phyloP scores from a whole-genome alignment of 2,888 invertebrate species.

The Agonopterix alstromeriana region DNA sequence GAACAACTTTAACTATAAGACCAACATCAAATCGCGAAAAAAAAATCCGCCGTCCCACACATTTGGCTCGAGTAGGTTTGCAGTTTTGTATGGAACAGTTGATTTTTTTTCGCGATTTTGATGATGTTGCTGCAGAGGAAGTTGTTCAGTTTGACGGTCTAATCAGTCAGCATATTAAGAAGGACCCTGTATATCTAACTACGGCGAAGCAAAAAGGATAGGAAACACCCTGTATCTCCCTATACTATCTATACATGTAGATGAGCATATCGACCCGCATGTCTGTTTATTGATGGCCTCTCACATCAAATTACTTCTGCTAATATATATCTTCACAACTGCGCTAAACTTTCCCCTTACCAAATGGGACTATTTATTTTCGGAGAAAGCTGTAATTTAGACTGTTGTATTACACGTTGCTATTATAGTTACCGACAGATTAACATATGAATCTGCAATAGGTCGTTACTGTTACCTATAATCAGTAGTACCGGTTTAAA shows the following conservation, averaged over 20 bases:
- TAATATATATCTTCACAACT: constrained; percentile 44
- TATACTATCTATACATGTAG: background rate
- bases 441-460: background rate
- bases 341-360: constrained; percentile 44
- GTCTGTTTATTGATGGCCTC: constrained; percentile 30
- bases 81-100: too few relatives aligned
- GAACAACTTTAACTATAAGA: too few relatives aligned
- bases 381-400: constrained; percentile 30
- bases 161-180: too few relatives aligned
- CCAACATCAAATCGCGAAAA: too few relatives aligned
- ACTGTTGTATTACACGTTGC: background rate
- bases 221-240: too few relatives aligned
- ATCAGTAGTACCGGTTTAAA: background rate
- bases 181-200: too few relatives aligned
- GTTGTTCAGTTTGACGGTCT: too few relatives aligned
- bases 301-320: constrained; percentile 39
- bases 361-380: constrained; percentile 34
- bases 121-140: too few relatives aligned
- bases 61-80: too few relatives aligned
- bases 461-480: background rate
- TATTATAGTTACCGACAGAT: background rate
- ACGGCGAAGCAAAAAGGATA: too few relatives aligned
- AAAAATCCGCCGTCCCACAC: too few relatives aligned
- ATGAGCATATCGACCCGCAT: constrained; percentile 29
- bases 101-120: too few relatives aligned